Conservation (phyloP, 1,140 invertebrate species). For the Microvelia longipes region DNA sequence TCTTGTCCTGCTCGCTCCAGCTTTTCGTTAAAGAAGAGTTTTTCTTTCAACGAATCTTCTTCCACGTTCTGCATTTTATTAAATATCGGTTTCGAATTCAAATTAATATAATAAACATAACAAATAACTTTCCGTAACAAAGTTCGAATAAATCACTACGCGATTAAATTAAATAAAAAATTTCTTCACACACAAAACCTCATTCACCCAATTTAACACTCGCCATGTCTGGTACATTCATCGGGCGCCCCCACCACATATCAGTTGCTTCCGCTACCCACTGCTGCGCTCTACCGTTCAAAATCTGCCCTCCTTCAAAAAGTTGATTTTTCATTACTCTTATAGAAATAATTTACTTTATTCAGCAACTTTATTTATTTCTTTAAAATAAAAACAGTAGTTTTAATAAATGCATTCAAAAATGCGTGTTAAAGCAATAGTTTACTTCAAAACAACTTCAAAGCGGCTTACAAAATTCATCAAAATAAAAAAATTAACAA, state of each 20-base stretch:
- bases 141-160: not conserved
- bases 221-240: slow-evolving; percentile 46
- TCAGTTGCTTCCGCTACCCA: slow-evolving; percentile 14
- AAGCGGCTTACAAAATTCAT: too few relatives aligned
- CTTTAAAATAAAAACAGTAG: too few relatives aligned
- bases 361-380: slow-evolving; percentile 5
- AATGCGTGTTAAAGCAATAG: too few relatives aligned
- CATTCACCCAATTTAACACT: slow-evolving; percentile 52
- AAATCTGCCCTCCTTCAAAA: not conserved
- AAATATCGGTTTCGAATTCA: slow-evolving; percentile 26
- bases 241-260: slow-evolving; percentile 11
- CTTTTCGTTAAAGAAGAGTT: slow-evolving; percentile 56
- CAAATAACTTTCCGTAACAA: not conserved
- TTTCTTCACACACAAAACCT: slow-evolving; percentile 32
- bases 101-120: not conserved
- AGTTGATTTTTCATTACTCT: not conserved
- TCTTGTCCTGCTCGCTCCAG: slow-evolving; percentile 49
- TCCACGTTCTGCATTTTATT: slow-evolving; percentile 77
- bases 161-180: not conserved
- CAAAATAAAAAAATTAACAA: too few relatives aligned
- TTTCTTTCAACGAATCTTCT: slow-evolving; percentile 37
- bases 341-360: not conserved
- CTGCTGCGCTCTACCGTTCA: slow-evolving; percentile 4
- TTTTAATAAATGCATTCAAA: too few relatives aligned
- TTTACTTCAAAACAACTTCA: too few relatives aligned